A percentile compares a stretch with the other conserved stretches of the same genome.
Evolutionary conservation across 2,797 vertebrate genomes (phyloP).

Genomic region (Xiphophorus birchmanni): DNA sequence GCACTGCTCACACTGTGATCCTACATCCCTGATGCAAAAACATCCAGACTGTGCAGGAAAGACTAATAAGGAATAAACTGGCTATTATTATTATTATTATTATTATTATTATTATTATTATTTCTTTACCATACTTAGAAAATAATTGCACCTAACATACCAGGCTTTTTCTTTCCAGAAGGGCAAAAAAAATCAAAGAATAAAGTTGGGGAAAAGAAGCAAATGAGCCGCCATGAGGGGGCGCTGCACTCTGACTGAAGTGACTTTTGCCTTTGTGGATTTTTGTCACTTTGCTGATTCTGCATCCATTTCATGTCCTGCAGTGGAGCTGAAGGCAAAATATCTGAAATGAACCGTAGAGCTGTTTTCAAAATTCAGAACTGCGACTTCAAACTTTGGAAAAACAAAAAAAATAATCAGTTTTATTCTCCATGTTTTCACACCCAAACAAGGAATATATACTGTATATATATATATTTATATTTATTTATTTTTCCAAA

Average conservation of each 20-base stretch:
- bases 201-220: not conserved
- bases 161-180: not conserved
- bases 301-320: not conserved
- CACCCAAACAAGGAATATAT: too few relatives aligned
- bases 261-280: not conserved
- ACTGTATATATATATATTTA: too few relatives aligned
- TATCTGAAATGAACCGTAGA: not conserved
- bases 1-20: not conserved
- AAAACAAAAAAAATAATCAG: too few relatives aligned
- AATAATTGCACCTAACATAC: not conserved
- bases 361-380: too few relatives aligned
- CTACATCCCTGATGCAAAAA: not conserved
- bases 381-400: too few relatives aligned
- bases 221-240: not conserved
- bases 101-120: not conserved
- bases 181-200: not conserved
- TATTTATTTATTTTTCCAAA: too few relatives aligned
- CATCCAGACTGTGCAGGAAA: not conserved
- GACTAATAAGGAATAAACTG: not conserved
- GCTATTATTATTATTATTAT: not conserved
- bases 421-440: too few relatives aligned
- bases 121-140: not conserved
- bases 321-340: not conserved
- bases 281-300: not conserved
- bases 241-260: not conserved